Base-by-base conservation (phyloP, 2,888 invertebrate species). In the Coelogynopora nodosa region DNA sequence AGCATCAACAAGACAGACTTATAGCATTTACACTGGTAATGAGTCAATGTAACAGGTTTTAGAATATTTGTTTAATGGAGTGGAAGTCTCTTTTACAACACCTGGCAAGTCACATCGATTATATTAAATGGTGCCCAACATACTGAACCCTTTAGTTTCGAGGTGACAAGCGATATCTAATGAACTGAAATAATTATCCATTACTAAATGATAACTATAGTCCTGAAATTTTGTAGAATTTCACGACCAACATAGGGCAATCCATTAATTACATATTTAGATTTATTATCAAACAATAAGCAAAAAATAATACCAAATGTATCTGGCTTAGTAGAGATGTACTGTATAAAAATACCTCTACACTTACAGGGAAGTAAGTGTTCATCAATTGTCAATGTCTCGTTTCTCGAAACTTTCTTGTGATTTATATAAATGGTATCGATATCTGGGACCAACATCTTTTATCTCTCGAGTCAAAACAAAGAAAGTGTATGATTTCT, bases 381-480 rank as follows among this genome's bases (percentile, higher is more conserved):
- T 30, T 84, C 84, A 84, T 84, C 84, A 67, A 84, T 84, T 31
- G 84, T 84, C 27, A 84, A 26, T 31, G 31, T 84, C 67, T 84
- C 49, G 49, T 84, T 74, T 27, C 2, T 31, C 5, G 5, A 84
- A 31, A 67, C 84, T 31, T 84, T 84, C 67, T 67, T 84, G 26
- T n/a, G 67, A 84, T 31, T 30, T 49, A 67, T 67, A 49, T 84
- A 67, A 84, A 84, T 84, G 67, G 18, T 30, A 10, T n/a, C 84
- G 67, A 84, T 67, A 84, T 31, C 49, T 27, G 49, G 26, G 84
- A 84, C n/a, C 27, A 27, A 1, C 31, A 10, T 84, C 84, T 49
- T 31, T 84, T 27, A 23, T 31, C 31, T 84, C 49, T 84, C 84
- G 67, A 30, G 49, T 67, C 84, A 84, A 84, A 84, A 31, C 49